Evolutionary conservation across 2,113 vertebrate genomes (phyloP).

Genomic region (Clinocottus analis): DNA sequence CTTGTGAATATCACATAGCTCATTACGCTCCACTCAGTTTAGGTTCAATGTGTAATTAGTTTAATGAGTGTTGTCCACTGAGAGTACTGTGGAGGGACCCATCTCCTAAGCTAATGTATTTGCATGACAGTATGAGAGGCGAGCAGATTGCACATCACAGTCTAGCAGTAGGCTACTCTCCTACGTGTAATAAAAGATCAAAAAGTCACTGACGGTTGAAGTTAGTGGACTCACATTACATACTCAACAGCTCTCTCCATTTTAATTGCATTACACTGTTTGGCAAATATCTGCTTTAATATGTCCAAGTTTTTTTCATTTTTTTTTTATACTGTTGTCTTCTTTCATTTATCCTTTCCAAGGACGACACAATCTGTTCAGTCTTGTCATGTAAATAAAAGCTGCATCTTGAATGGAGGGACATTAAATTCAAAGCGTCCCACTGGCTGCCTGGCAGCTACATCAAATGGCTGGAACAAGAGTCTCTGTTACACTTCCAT

Average conservation of each 20-base stretch:
- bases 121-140: slow-evolving; percentile 76
- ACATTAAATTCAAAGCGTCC: slow-evolving; percentile 79
- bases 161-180: slow-evolving; percentile 72
- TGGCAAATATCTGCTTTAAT: slow-evolving; percentile 75
- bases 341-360: slow-evolving; percentile 68
- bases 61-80: slow-evolving; percentile 79
- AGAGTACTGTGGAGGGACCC: slow-evolving; percentile 72
- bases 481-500: slow-evolving; percentile 61
- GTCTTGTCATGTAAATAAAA: slow-evolving; percentile 82
- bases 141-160: slow-evolving; percentile 83
- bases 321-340: background rate
- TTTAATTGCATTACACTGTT: slow-evolving; percentile 77
- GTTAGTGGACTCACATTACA: slow-evolving; percentile 53
- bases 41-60: slow-evolving; percentile 80
- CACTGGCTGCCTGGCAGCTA: slow-evolving; percentile 81
- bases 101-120: slow-evolving; percentile 73
- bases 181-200: slow-evolving; percentile 74
- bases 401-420: slow-evolving; percentile 75
- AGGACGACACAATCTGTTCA: slow-evolving; percentile 76
- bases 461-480: slow-evolving; percentile 74
- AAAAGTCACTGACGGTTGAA: slow-evolving; percentile 74
- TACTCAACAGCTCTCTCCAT: slow-evolving; percentile 52
- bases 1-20: slow-evolving; percentile 74
- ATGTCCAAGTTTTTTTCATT: slow-evolving; percentile 62
- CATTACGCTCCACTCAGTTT: slow-evolving; percentile 74